Evolutionary conservation across 2,888 invertebrate genomes (phyloP).

Genomic region (Cistogaster globosa): DNA sequence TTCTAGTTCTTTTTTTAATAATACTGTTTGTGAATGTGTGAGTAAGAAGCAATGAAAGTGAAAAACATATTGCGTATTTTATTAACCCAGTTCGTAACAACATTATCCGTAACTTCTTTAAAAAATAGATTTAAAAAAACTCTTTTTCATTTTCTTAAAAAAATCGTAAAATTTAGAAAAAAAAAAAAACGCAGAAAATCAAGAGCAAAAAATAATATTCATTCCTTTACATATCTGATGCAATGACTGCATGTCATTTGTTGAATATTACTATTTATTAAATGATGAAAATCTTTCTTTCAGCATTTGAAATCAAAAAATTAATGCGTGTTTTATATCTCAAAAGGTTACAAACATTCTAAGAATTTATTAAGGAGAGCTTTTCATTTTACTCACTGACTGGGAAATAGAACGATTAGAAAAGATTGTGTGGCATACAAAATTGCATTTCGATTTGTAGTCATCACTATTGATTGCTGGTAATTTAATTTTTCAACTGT

Average conservation of each 20-base stretch:
- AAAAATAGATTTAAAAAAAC: too few species aligned
- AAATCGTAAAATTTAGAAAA: too few species aligned
- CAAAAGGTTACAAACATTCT: slow-evolving; percentile 55
- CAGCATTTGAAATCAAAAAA: neutral
- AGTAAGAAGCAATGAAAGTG: too few species aligned
- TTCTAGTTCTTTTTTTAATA: too few species aligned
- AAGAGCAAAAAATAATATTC: too few species aligned
- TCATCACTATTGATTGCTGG: slow-evolving; percentile 1
- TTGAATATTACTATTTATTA: slow-evolving; percentile 36
- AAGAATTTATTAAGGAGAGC: slow-evolving; percentile 13
- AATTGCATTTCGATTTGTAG: slow-evolving; percentile 39
- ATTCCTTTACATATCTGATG: neutral
- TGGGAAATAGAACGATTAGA: neutral
- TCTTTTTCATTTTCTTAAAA: neutral
- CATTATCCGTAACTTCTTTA: too few species aligned
- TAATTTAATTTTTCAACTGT: slow-evolving; percentile 3
- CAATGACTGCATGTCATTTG: slow-evolving; percentile 12
- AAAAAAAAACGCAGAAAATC: too few species aligned
- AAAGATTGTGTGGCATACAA: slow-evolving; percentile 22
- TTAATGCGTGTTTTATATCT: slow-evolving; percentile 52
- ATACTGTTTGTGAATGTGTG: too few species aligned
- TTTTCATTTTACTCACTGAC: neutral
- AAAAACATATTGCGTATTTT: too few species aligned
- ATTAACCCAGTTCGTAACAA: too few species aligned
- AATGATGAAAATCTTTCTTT: slow-evolving; percentile 31